These are phyloP conservation scores for Condylura cristata DNA, from an alignment of 2,113 vertebrate genomes.

Conservation along the genomic window DNA sequence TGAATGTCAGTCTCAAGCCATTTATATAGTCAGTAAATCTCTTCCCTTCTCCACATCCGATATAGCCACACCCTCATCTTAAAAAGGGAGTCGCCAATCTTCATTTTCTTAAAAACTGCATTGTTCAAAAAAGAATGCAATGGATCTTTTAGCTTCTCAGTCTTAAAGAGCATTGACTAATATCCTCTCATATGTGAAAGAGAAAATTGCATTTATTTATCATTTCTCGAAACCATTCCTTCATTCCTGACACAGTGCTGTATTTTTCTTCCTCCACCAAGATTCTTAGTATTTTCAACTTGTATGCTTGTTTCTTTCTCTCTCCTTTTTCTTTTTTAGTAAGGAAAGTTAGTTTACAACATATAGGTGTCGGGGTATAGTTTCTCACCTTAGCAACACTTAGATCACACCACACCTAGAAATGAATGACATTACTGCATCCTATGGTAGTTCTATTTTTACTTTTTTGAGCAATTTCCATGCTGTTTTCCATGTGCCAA, in stretches of 20 bases:
- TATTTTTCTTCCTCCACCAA: not conserved
- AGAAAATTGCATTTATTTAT: not conserved
- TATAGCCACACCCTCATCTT: slow-evolving; percentile 29
- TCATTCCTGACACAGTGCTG: not conserved
- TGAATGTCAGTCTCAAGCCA: slow-evolving; percentile 26
- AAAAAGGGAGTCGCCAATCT: not conserved
- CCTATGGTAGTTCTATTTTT: not conserved
- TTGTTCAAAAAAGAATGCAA: slow-evolving; percentile 18
- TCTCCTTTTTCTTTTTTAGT: not conserved
- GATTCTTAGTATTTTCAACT: slow-evolving; percentile 22
- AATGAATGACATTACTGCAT: not conserved
- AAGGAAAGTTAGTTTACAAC: no score
- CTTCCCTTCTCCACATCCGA: slow-evolving; percentile 21
- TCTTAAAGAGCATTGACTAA: slow-evolving; percentile 1
- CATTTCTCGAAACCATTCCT: not conserved
- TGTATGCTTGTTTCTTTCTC: not conserved
- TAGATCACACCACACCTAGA: not conserved
- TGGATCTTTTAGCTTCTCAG: not conserved
- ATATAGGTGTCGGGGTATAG: no score
- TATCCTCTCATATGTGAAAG: not conserved
- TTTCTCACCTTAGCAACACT: no score
- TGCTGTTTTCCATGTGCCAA: not conserved
- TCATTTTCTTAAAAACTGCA: slow-evolving; percentile 17
- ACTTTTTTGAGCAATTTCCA: not conserved
- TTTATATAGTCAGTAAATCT: slow-evolving; percentile 47